phyloP scores from a whole-genome alignment of 2,113 vertebrate genomes.

The Dasyprocta punctata region DNA sequence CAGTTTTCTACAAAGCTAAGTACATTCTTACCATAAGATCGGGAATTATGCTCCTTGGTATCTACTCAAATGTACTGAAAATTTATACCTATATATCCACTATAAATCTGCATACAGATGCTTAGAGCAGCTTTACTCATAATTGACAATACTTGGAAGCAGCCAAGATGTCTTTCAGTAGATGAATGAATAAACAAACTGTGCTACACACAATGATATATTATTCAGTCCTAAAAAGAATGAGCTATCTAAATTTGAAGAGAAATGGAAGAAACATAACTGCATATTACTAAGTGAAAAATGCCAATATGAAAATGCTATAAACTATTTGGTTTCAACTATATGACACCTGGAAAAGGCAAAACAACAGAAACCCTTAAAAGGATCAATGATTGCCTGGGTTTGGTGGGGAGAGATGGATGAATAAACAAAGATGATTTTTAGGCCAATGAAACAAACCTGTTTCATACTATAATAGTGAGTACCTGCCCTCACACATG shows the following conservation, averaged over 20 bases:
- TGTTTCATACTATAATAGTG: neutral
- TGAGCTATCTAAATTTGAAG: neutral
- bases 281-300: neutral
- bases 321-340: neutral
- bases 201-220: neutral
- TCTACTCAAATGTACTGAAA: neutral
- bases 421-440: neutral
- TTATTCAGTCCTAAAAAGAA: neutral
- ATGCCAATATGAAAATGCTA: neutral
- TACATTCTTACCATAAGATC: neutral
- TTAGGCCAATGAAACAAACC: neutral
- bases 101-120: conserved; percentile 9
- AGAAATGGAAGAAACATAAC: neutral
- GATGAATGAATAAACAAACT: neutral
- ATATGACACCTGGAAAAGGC: neutral
- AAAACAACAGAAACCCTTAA: neutral
- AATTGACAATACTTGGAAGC: neutral
- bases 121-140: conserved; percentile 10
- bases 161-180: neutral
- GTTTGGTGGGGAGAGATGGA: neutral
- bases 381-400: neutral
- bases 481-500: neutral
- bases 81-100: neutral
- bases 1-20: conserved; percentile 12
- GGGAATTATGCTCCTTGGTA: neutral